Evolutionary conservation across 2,888 invertebrate species (phyloP), one percentile per base, ranked within the genome.

Genomic region (Lysandra bellargus): DNA sequence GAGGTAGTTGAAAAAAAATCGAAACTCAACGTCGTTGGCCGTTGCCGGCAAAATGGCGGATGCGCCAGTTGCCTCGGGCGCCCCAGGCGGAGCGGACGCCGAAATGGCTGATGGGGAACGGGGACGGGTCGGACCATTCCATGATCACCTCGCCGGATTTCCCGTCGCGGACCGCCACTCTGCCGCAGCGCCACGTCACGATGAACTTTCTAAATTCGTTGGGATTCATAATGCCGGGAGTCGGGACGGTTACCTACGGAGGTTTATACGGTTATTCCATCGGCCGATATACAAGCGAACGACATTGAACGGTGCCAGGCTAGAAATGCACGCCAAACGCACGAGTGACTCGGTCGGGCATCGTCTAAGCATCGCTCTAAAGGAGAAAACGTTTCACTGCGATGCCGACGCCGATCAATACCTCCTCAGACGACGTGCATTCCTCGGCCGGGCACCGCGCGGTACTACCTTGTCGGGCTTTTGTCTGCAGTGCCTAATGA

Each of bases 11-110:
- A 57, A 57, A 76, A 79, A 80, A 80, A 78, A 81, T 81, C 81
- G 85, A 84, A 85, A 94, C 93, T 94, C 93, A 94, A 94, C 94
- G 90, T 84, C 94, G 90, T 84, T 85, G 82, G 83, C 86, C 87
- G 79, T 84, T 79, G 80, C 82, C 83, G 85, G 84, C 82, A 90
- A 89, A 94, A 84, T 94, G 92, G 69, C 82, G 83, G 85, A 96
- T 92, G 84, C 95, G 95, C 96, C 96, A 96, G 82, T 95, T 91
- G 81, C 96, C 96, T 81, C 95, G 92, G 49, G 96, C 95, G 80
- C 96, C 96, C 95, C 96, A 96, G 80, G 93, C 95, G 17, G 96
- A 96, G 80, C 96, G 95, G 80, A 96, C 94, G 75, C 96, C 96
- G 85, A 96, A 95, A 90, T 96, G 95, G 80, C 95, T 95, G 79